A percentile compares a stretch with the other conserved stretches of the same genome.
These are phyloP conservation scores for Catharus bicknelli DNA, from an alignment of 2,113 vertebrate species.

Conservation along the genomic window DNA sequence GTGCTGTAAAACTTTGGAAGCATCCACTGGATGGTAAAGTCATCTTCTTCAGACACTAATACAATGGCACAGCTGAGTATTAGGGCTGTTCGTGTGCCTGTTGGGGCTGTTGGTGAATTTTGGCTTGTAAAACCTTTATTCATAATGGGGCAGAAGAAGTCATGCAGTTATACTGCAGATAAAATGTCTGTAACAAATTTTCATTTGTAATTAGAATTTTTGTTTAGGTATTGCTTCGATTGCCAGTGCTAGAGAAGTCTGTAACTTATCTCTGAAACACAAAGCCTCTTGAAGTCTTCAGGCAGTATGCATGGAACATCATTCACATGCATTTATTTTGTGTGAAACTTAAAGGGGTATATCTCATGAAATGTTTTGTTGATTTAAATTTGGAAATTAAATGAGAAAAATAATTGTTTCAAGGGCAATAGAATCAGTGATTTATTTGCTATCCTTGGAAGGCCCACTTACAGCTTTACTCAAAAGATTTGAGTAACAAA, in stretches of 20 bases:
- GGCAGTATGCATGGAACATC: not conserved
- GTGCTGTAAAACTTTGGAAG: not conserved
- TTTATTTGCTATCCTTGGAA: constrained; percentile 55
- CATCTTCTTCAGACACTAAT: not conserved
- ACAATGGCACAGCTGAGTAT: not conserved
- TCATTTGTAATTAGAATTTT: constrained; percentile 12
- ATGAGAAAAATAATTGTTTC: constrained; percentile 3
- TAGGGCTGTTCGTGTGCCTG: rapidly evolving
- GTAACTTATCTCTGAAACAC: constrained; percentile 29
- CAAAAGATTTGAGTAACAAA: constrained; percentile 49
- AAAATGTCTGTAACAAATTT: constrained; percentile 14
- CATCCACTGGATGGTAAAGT: rapidly evolving
- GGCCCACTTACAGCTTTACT: constrained; percentile 4
- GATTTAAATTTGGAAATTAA: constrained; percentile 40
- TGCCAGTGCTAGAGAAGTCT: constrained; percentile 31
- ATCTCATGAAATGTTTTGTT: constrained; percentile 41
- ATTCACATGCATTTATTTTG: not conserved
- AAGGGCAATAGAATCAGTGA: constrained; percentile 28
- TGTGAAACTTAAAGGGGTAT: constrained; percentile 27
- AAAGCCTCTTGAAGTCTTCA: not conserved
- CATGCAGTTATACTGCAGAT: not conserved
- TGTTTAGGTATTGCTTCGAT: constrained; percentile 41
- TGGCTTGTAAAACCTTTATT: not conserved
- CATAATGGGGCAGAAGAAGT: not conserved
- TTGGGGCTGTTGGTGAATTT: not conserved